Conservation (phyloP, 2,113 vertebrate genomes). For the Taurulus bubalis region DNA sequence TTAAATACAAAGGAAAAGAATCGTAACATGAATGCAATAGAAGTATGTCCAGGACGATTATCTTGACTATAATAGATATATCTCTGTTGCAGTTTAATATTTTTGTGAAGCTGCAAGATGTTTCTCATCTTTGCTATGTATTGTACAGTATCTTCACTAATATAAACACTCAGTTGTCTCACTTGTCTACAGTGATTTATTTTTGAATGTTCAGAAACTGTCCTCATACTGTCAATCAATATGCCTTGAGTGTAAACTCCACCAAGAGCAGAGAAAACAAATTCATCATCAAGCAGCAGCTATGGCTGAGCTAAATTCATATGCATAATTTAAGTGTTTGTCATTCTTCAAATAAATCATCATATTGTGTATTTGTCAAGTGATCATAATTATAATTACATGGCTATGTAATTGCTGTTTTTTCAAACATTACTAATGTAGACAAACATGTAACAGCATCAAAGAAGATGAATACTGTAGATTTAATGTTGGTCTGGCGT, state of each 20-base stretch:
- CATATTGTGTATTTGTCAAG: neutral
- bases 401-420: neutral
- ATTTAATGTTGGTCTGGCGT: neutral
- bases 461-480: neutral
- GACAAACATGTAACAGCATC: neutral
- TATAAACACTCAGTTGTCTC: neutral
- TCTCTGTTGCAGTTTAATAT: neutral
- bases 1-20: too few relatives aligned
- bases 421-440: neutral
- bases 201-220: constrained; percentile 1
- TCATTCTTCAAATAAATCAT: neutral
- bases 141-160: neutral
- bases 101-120: neutral
- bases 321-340: constrained; percentile 6
- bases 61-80: neutral
- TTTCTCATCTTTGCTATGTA: neutral
- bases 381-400: constrained; percentile 3
- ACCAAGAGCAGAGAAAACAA: too few relatives aligned
- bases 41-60: constrained; percentile 5
- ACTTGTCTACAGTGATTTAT: constrained; percentile 4
- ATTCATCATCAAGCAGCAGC: constrained; percentile 1
- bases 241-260: neutral
- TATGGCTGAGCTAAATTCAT: neutral
- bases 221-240: neutral
- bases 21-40: constrained; percentile 14